Base-by-base conservation (phyloP, 2,888 invertebrate genomes). In the Dicycla oo region DNA sequence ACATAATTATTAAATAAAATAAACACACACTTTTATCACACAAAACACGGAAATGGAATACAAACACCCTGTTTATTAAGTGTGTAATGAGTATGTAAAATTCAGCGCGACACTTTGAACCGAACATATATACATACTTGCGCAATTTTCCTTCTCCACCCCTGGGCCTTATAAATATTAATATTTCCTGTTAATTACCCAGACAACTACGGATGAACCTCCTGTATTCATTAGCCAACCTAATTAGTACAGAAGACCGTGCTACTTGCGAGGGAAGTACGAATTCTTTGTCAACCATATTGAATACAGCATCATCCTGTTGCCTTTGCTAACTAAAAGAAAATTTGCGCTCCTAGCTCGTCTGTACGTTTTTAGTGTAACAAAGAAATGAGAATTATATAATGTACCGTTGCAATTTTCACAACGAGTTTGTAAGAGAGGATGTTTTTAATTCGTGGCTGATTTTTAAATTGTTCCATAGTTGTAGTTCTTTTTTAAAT, bases 141-240 rank as follows among this genome's bases (percentile, higher is more conserved):
- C 87, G 91, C 89, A 92, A 92, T 90, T 92, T 91, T 88, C 72
- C 86, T 88, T 86, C 87, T 88, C 87, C 80, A 69, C 87, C 88
- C 85, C 86, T 84, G 86, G 75, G 83, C 83, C 92, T 94, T 94
- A 94, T 94, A 94, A 94, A 94, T 95, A 94, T 95, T 95, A 95
- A 95, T 94, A 94, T 93, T 93, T 93, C 92, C 91, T 92, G 93
- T 93, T 94, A 94, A 94, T 95, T 94, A 93, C 89, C 91, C 91
- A 91, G 92, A 93, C 92, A 93, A 93, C 93, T 94, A 92, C 89
- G 91, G 92, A 91, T 93, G 91, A 93, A 91, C 91, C 91, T 75
- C 88, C 91, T 91, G 92, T 94, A 93, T 94, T 94, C 92, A 94
- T 94, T 92, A 94, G 89, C 87, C 89, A 92, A 94, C 91, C 93